Base-by-base conservation (phyloP, 2,113 vertebrate genomes). In the Rallus limicola region DNA sequence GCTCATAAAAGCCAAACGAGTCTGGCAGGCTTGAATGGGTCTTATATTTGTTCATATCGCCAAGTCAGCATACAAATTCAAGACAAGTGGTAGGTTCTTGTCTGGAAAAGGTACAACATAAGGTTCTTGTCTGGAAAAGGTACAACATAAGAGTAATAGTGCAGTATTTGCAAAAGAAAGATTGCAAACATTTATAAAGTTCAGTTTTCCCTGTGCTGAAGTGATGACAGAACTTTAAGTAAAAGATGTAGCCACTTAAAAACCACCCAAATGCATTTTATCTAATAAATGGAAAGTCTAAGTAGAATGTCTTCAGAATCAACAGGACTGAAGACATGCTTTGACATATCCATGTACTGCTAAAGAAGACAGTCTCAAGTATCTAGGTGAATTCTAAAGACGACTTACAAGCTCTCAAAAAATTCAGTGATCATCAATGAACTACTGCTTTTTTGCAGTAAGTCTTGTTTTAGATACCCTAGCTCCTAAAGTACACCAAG, bases 321-420 rank as follows among this genome's bases (percentile, higher is more conserved):
- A 21, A 0, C 4, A 78, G 42, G 55, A 48, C 31, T 6, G 2
- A 42, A 28, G 56, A 44, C 31, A 59, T 63, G 62, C 36, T 91
- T 10, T 79, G 71, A 18, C 26, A 16, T 11, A 38, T 4, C 11
- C 33, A 16, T 0, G 5, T 4, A 4, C 5, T 64, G 25, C 14
- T 58, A 24, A 9, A 75, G 44, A 48, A 7, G 29, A 24, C 28
- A 29, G 11, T 4, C 11, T 25, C 42, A 25, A 21, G 18, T 10
- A 17, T 6, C 19, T 6, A 10, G 38, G 13, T 34, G 7, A 15
- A 11, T 59, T 46, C 12, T 40, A 13, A 60, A 58, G n/a, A 88
- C 18, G 10, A 33, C 24, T 17, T 36, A 14, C 55, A 78, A 23
- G 29, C 9, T 78, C 70, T 93, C 17, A 25, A 40, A 82, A 90